A percentile compares a stretch with the other conserved stretches of the same genome.
These are phyloP conservation scores for Reinhardtius hippoglossoides DNA, from an alignment of 2,113 vertebrate genomes.

Conservation along the genomic window DNA sequence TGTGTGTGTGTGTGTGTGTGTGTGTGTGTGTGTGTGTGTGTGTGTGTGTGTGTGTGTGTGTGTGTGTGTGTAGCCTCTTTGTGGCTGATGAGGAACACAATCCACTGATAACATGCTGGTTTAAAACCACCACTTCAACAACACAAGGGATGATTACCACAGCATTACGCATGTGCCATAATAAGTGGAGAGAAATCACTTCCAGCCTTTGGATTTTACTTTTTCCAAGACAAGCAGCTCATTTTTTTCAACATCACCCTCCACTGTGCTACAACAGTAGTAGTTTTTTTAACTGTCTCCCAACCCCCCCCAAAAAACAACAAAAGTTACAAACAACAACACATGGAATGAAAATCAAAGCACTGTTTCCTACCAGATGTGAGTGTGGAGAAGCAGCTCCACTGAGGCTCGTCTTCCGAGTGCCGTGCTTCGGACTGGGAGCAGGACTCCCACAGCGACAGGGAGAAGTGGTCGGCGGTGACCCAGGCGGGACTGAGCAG, in stretches of 20 bases:
- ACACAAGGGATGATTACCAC: background rate
- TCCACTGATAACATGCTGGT: background rate
- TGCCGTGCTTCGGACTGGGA: conserved; percentile 55
- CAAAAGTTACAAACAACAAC: conserved; percentile 1
- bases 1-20: no score
- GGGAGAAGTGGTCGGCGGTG: conserved; percentile 84
- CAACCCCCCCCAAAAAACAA: no score
- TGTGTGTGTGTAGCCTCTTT: background rate
- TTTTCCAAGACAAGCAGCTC: no score
- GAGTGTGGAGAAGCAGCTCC: conserved; percentile 84
- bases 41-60: no score
- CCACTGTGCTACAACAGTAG: no score
- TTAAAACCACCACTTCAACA: conserved; percentile 8
- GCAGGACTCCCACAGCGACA: conserved; percentile 86
- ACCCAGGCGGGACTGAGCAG: conserved; percentile 87
- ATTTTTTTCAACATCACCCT: no score
- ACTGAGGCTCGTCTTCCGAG: conserved; percentile 56
- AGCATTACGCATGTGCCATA: background rate
- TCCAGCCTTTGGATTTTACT: no score
- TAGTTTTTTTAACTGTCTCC: no score
- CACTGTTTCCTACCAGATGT: conserved; percentile 77
- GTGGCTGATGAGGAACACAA: background rate
- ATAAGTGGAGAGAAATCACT: background rate
- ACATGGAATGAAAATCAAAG: background rate
- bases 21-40: no score